Base-by-base conservation (phyloP, 2,113 vertebrate genomes). In the Silurus asotus region DNA sequence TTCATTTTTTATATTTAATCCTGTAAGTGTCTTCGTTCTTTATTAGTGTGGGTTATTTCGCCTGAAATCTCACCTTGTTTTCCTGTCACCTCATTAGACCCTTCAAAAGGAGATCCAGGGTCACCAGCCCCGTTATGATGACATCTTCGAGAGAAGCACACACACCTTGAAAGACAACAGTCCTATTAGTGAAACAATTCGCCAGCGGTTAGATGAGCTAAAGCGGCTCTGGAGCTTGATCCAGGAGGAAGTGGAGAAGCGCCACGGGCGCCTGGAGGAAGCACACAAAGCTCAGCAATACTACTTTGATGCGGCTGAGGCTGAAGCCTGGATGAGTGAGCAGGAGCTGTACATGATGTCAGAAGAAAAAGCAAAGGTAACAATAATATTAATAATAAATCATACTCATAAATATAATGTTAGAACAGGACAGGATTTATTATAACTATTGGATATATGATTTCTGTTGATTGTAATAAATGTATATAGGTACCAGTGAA, bases 271-370 rank as follows among this genome's bases (percentile, higher is more conserved):
- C 14, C 95, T 99, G 0, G 95, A 97, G 93, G 97, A 98, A 92
- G 96, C 97, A 0, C 98, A 98, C 94, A 93, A 94, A 77, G 98
- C 98, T 3, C 98, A 99, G 94, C 97, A 98, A 91, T 99, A 98
- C 92, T 99, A 99, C 94, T 99, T 99, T 0, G 98, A 99, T 0
- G 98, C 96, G 0, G 97, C 97, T 0, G 98, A 99, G 91, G 98
- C 98, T 0, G 98, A 99, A 93, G 97, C 97, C 4, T 99, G 98
- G 98, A 99, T 99, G 98, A 99, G 98, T 0, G 98, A 99, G 85
- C 98, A 99, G 93, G 98, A 99, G 90, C 96, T 99, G 9, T 99
- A 99, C 91, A 99, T 99, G 98, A 99, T 99, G 97, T 99, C 98
- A 3, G 98, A 99, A 91, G 98, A 99, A 93, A 99, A 99, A 92